Percentiles rank a stretch among this genome's conserved stretches.
Evolutionary conservation across 1,140 invertebrate genomes (phyloP).

Genomic region (Drosophila bocki): DNA sequence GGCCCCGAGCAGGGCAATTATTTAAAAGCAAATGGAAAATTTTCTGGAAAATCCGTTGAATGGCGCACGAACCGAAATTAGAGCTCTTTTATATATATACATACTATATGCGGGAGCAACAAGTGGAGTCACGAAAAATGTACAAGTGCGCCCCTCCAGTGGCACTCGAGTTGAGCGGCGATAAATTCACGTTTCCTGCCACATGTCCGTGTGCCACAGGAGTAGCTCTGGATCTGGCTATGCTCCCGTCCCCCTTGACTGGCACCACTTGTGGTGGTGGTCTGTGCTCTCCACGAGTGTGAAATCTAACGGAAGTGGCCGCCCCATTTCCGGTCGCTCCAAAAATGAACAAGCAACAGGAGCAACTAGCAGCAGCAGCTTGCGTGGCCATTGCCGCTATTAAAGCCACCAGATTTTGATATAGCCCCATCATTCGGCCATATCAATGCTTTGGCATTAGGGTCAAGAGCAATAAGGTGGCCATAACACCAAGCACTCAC

Average conservation of each 20-base stretch:
- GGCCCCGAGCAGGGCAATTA: conserved; percentile 55
- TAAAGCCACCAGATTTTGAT: conserved; percentile 44
- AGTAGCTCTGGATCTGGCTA: conserved; percentile 28
- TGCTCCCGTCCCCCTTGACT: not conserved
- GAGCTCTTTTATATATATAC: not conserved
- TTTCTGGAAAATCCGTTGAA: conserved; percentile 31
- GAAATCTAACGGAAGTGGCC: conserved; percentile 74
- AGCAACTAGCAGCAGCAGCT: conserved; percentile 15
- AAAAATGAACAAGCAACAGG: conserved; percentile 39
- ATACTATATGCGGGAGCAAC: conserved; percentile 20
- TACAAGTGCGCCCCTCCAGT: conserved; percentile 41
- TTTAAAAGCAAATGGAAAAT: conserved; percentile 62
- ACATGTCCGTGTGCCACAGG: conserved; percentile 64
- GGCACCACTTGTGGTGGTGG: not conserved
- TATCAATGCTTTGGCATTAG: conserved; percentile 63
- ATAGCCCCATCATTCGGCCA: conserved; percentile 18
- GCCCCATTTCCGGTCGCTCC: conserved; percentile 69
- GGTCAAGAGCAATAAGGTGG: conserved; percentile 71
- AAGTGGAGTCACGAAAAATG: conserved; percentile 52
- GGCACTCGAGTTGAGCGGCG: conserved; percentile 64
- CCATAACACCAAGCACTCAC: conserved; percentile 29
- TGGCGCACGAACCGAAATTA: conserved; percentile 40
- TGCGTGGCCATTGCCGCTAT: conserved; percentile 7
- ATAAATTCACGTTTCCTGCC: conserved; percentile 82
- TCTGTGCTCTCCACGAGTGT: conserved; percentile 47